Base-by-base conservation (phyloP, 2,888 invertebrate species). In the Ptilodon capucinus region DNA sequence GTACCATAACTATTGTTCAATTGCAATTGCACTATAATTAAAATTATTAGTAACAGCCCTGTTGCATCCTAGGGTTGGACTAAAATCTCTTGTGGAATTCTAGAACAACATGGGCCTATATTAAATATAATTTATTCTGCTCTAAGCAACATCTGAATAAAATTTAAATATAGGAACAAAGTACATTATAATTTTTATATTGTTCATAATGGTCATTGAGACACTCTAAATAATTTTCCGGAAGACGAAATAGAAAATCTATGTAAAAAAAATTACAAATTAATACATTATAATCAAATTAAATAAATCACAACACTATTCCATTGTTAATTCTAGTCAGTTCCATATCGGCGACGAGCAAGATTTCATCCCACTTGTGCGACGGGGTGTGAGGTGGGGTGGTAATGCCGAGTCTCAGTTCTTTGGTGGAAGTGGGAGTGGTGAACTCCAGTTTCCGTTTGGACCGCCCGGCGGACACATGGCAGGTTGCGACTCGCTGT, bases 271-370 rank as follows among this genome's bases (percentile, higher is more conserved):
- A 35, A 38, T 19, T 71, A 68, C 69, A 57, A 63, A 65, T 70
- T 60, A 58, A 73, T 70, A 60, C 60, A 64, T 60, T 65, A 68
- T 36, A 51, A 57, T 68, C 60, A 63, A 58, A 64, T 64, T 64
- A 58, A 58, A 64, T 53, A 52, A 64, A 72, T 86, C 81, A 88
- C 81, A 85, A 76, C 63, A 76, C 71, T 67, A 79, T 71, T 64
- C 84, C 84, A 81, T 84, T 89, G 73, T 92, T 92, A 74, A 92
- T 88, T 80, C 88, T 92, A 81, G 81, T 88, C 70, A 92, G 84
- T 79, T 92, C 92, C 92, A 92, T 92, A 68, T 92, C 89, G 28
- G 91, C 92, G 16, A 92, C 92, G 65, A 91, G 84, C 38, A 92
- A 76, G 60, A 92, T 92, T 63, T 92, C 92, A 80, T 92, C 91